Conservation (phyloP, 2,888 invertebrate species). For the Hirtodrosophila cameraria region DNA sequence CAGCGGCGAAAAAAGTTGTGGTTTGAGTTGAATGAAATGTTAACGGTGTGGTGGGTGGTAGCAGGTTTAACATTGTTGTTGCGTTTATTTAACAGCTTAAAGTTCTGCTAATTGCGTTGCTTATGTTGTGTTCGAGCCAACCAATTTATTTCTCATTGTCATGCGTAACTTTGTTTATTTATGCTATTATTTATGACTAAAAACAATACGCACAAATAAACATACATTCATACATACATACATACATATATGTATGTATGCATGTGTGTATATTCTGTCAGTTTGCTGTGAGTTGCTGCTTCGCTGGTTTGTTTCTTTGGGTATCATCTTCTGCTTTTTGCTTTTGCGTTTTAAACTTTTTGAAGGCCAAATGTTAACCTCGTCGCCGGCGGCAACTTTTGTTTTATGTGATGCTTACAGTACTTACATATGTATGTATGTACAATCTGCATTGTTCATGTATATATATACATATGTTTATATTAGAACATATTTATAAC, state of each 20-base stretch:
- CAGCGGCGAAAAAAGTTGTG: constrained; percentile 32
- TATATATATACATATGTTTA: background rate
- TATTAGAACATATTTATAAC: background rate
- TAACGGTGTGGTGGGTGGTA: background rate
- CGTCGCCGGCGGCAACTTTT: constrained; percentile 26
- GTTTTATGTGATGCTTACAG: constrained; percentile 18
- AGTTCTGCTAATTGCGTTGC: constrained; percentile 19
- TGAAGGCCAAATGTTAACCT: constrained; percentile 72
- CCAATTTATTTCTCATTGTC: constrained; percentile 2
- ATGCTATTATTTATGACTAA: too few relatives aligned
- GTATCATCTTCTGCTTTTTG: constrained; percentile 57
- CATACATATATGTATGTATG: constrained; percentile 6
- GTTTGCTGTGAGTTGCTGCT: constrained; percentile 20
- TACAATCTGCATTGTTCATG: background rate
- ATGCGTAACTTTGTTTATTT: constrained; percentile 42
- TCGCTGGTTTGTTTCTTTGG: constrained; percentile 21
- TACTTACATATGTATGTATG: background rate
- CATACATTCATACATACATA: constrained; percentile 2
- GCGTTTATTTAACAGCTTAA: constrained; percentile 4
- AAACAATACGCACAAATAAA: constrained; percentile 12
- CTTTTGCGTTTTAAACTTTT: constrained; percentile 64
- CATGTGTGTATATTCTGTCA: constrained; percentile 24
- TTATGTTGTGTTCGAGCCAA: background rate
- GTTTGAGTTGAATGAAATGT: constrained; percentile 19
- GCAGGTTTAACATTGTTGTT: background rate